phyloP scores from a whole-genome alignment of 2,888 invertebrate genomes.

The Masnerella sp. region DNA sequence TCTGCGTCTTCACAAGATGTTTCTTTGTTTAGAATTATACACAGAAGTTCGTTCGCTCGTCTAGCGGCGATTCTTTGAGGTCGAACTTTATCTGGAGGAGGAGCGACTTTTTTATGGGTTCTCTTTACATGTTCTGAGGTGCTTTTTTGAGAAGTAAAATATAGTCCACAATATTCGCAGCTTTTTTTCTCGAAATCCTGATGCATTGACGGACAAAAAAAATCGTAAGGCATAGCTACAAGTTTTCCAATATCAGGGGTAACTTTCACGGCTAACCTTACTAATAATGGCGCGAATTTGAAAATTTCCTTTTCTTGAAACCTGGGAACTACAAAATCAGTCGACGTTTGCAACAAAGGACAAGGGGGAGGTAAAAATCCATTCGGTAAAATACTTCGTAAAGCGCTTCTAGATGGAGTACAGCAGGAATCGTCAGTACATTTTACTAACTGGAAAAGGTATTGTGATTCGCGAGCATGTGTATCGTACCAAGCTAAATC shows the following conservation, averaged over 20 bases:
- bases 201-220: not conserved
- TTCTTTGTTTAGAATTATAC: constrained; percentile 5
- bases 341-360: not conserved
- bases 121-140: not conserved
- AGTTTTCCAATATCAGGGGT: not conserved
- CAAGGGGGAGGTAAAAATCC: constrained; percentile 7
- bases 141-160: constrained; percentile 12
- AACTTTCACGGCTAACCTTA: not conserved
- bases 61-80: constrained; percentile 3
- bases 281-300: constrained; percentile 6
- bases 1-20: constrained; percentile 6
- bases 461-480: constrained; percentile 64
- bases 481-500: constrained; percentile 60
- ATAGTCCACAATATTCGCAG: constrained; percentile 1
- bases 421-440: not conserved
- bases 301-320: not conserved
- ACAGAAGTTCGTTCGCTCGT: constrained; percentile 9
- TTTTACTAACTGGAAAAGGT: constrained; percentile 22
- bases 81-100: not conserved
- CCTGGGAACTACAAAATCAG: not conserved
- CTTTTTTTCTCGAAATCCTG: constrained; percentile 1
- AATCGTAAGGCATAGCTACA: constrained; percentile 1
- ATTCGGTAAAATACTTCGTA: not conserved
- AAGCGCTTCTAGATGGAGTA: not conserved
- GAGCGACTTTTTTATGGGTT: not conserved